Evolutionary conservation across 2,888 invertebrate species (phyloP).

Genomic region (Nebria salina): DNA sequence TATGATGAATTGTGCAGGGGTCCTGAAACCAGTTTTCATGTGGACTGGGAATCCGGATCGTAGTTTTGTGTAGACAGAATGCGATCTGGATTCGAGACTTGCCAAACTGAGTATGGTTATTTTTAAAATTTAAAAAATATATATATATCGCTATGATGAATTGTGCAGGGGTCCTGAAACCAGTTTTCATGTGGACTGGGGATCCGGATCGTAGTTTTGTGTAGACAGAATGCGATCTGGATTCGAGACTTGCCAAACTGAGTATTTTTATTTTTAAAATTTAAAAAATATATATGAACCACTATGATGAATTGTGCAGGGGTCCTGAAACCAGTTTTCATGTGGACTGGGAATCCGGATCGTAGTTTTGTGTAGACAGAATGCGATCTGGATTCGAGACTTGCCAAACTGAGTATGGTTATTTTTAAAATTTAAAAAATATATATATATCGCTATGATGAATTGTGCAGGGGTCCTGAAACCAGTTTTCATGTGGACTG

Average conservation of each 20-base stretch:
- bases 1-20: constrained; percentile 48
- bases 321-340: constrained; percentile 48
- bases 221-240: constrained; percentile 33
- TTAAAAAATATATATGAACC: not conserved
- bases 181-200: constrained; percentile 62
- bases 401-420: not conserved
- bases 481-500: constrained; percentile 61
- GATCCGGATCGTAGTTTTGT: constrained; percentile 57
- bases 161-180: constrained; percentile 50
- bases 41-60: constrained; percentile 63
- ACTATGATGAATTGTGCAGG: constrained; percentile 48
- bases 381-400: constrained; percentile 23
- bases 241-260: constrained; percentile 36
- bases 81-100: constrained; percentile 21
- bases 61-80: constrained; percentile 20
- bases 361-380: constrained; percentile 21
- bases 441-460: constrained; percentile 32
- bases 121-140: not conserved
- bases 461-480: constrained; percentile 50
- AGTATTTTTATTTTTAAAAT: not conserved
- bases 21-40: constrained; percentile 54
- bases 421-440: not conserved
- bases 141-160: constrained; percentile 38
- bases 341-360: constrained; percentile 65
- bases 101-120: not conserved